Base-by-base conservation (phyloP, 92 coral and sea anemone genomes). In the Phenganax marumi region DNA sequence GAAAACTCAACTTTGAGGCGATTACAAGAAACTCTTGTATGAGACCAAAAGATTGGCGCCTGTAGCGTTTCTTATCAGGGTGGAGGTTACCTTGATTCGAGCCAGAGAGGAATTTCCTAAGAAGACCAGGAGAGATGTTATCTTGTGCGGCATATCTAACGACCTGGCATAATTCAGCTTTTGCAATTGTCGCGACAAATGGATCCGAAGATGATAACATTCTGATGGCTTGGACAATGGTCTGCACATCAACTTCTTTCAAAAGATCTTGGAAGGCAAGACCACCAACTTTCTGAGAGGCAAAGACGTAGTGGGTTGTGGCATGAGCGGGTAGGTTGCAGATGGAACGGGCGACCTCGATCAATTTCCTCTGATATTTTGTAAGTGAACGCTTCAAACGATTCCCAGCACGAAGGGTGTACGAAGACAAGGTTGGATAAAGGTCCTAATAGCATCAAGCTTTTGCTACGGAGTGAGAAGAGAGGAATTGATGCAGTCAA, bases 381-480 rank as follows among this genome's bases (percentile, higher is more conserved):
- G 10, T 55, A 10, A 50, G 22, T 17, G 0, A 52, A 58, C n/a
- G 70, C 63, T 46, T 81, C 54, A 2, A 18, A 47, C 16, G 82
- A n/a, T n/a, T n/a, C n/a, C n/a, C n/a, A n/a, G n/a, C n/a, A n/a
- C n/a, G n/a, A n/a, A n/a, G n/a, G n/a, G 82, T 0, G 54, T 52
- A 46, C 80, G 24, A 16, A 33, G 46, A 62, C 80, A 50, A 52
- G 78, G 78, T 55, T 81, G 85, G 9, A 81, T 53, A 50, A 81
- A 81, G 52, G 78, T 69, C 46, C 79, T 25, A 54, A 81, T 81
- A 25, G 69, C 69, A 50, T 81, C 85, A 11, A 81, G 77, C 24
- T 81, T 81, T 21, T 81, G 85, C 85, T 77, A 81, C 10, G 77
- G 85, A 2, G 85, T 68, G 26, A 81, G 77, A 18, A 81, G 85